A percentile compares a stretch with the other conserved stretches of the same genome.
phyloP scores from a whole-genome alignment of 2,888 invertebrate genomes.

The Willowsia nigromaculata region DNA sequence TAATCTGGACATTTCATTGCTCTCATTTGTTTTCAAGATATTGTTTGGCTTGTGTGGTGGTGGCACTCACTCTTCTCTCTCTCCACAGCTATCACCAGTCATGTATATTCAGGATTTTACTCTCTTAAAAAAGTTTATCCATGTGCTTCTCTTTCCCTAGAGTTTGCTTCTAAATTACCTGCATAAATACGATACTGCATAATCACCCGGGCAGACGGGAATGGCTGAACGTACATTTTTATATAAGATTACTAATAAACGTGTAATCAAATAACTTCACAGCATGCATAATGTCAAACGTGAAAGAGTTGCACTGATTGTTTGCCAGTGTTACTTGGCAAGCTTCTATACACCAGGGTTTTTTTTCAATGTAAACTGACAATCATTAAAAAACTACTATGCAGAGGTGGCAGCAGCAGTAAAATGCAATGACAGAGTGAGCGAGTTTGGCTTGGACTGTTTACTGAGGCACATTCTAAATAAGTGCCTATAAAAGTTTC shows the following conservation, averaged over 20 bases:
- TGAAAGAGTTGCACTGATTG: neutral
- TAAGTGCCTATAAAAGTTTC: slow-evolving; percentile 6
- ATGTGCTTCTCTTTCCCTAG: neutral
- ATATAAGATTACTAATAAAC: slow-evolving; percentile 52
- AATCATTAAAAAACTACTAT: slow-evolving; percentile 25
- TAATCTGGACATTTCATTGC: slow-evolving; percentile 69
- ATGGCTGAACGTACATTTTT: slow-evolving; percentile 31
- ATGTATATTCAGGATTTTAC: neutral
- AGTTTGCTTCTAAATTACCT: neutral
- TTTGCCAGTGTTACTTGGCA: neutral
- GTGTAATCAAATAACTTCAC: slow-evolving; percentile 63
- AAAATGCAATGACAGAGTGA: slow-evolving; percentile 60
- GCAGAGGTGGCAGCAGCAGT: slow-evolving; percentile 10
- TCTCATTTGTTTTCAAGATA: slow-evolving; percentile 64
- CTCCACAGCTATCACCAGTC: neutral
- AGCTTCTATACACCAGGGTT: neutral
- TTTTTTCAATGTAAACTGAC: slow-evolving; percentile 44
- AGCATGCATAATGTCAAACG: slow-evolving; percentile 29
- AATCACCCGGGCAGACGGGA: neutral
- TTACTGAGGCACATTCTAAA: neutral
- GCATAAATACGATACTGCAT: neutral
- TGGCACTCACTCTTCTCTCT: slow-evolving; percentile 6
- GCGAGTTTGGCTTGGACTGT: neutral
- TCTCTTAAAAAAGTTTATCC: neutral
- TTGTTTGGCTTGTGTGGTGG: slow-evolving; percentile 40